These are phyloP conservation scores for Bruchidius siliquastri DNA, from an alignment of 2,888 invertebrate species.

Conservation along the genomic window DNA sequence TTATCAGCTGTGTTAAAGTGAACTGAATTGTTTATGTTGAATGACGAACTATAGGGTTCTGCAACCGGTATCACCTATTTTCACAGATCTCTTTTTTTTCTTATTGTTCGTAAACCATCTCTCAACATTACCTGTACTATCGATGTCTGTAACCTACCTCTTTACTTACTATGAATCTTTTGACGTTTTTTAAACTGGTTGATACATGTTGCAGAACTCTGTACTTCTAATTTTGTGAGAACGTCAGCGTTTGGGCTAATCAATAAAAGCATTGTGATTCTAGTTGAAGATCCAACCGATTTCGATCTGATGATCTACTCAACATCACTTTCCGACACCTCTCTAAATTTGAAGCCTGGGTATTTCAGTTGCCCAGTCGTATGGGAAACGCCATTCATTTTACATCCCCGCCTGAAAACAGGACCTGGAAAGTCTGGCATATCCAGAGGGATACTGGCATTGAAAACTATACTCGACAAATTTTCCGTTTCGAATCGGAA, in stretches of 20 bases:
- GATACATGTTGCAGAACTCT: no score
- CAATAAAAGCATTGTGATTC: background rate
- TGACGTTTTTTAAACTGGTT: no score
- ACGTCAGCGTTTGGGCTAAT: no score
- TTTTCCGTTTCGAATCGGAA: slow-evolving; percentile 67
- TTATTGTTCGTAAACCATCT: no score
- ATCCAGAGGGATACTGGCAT: slow-evolving; percentile 60
- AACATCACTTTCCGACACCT: slow-evolving; percentile 43
- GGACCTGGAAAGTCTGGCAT: slow-evolving; percentile 57
- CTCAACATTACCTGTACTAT: no score
- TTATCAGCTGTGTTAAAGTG: no score
- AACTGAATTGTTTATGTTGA: no score
- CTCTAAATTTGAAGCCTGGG: slow-evolving; percentile 56
- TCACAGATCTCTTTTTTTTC: no score
- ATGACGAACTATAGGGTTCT: no score
- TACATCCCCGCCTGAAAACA: slow-evolving; percentile 68
- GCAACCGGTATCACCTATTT: no score
- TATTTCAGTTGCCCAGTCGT: slow-evolving; percentile 71
- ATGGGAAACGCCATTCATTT: slow-evolving; percentile 63
- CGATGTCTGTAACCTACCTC: no score
- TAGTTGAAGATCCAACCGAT: background rate
- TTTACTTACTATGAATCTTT: no score
- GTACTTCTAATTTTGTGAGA: slow-evolving; percentile 3
- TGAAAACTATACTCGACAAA: slow-evolving; percentile 61
- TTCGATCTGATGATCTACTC: slow-evolving; percentile 33